These are phyloP conservation scores for Dyspetes luteomarginatus DNA, from an alignment of 2,888 invertebrate species.

Conservation along the genomic window DNA sequence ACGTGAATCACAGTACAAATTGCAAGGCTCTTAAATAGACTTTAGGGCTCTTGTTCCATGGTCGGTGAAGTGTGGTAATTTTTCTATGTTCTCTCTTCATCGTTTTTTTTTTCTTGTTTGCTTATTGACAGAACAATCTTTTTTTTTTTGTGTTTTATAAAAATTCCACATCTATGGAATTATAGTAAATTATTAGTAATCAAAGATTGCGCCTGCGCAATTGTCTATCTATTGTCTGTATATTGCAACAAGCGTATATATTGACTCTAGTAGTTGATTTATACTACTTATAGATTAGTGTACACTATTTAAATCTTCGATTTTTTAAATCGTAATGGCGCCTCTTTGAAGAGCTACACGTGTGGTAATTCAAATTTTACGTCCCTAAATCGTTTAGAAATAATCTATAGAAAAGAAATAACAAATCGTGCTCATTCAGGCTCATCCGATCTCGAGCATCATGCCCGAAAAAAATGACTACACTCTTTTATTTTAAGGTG, in stretches of 20 bases:
- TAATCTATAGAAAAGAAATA: constrained; percentile 22
- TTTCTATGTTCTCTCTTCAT: constrained; percentile 41
- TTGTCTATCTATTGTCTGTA: constrained; percentile 78
- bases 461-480: constrained; percentile 11
- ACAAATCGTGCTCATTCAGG: constrained; percentile 40
- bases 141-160: constrained; percentile 65
- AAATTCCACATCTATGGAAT: constrained; percentile 63
- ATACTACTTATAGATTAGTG: constrained; percentile 72
- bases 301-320: constrained; percentile 38
- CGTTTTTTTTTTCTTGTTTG: constrained; percentile 32
- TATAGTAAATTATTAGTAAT: constrained; percentile 59
- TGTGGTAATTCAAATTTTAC: constrained; percentile 50
- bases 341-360: constrained; percentile 43
- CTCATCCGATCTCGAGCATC: constrained; percentile 15
- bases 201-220: constrained; percentile 80
- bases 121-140: constrained; percentile 55
- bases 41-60: constrained; percentile 69
- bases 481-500: too few relatives aligned
- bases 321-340: constrained; percentile 52
- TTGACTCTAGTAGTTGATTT: constrained; percentile 70
- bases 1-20: constrained; percentile 77
- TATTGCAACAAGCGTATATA: constrained; percentile 79
- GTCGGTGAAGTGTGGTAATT: constrained; percentile 66
- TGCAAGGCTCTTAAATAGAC: constrained; percentile 70
- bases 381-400: constrained; percentile 55